phyloP scores from a whole-genome alignment of 1,140 invertebrate species.

The Solenopsis invicta region DNA sequence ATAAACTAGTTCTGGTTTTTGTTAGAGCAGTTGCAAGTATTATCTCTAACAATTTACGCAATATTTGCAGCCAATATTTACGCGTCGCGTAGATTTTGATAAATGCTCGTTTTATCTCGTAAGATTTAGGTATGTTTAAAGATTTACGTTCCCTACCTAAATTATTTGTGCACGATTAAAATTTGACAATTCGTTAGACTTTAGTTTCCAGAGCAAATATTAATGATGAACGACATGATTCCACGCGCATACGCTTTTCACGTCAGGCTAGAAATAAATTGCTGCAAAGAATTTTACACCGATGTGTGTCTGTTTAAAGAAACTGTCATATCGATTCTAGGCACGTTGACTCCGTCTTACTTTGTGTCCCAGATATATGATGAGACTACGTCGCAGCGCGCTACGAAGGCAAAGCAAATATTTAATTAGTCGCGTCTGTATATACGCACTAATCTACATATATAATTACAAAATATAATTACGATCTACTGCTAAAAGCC shows the following conservation, averaged over 20 bases:
- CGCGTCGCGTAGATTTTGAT: not conserved
- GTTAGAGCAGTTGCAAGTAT: not conserved
- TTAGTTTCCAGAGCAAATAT: slow-evolving; percentile 17
- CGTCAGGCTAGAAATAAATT: not conserved
- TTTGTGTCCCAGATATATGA: slow-evolving; percentile 10
- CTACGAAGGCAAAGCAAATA: slow-evolving; percentile 31
- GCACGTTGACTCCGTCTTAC: not conserved
- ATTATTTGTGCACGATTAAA: slow-evolving; percentile 5
- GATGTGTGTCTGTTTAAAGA: not conserved
- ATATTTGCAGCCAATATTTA: not conserved
- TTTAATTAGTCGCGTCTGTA: slow-evolving; percentile 45
- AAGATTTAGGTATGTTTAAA: slow-evolving; percentile 20
- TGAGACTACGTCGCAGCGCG: not conserved
- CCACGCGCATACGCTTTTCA: not conserved
- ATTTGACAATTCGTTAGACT: slow-evolving; percentile 10
- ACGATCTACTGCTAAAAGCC: not conserved
- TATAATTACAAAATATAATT: slow-evolving; percentile 46
- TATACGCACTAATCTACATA: slow-evolving; percentile 17
- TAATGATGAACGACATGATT: not conserved
- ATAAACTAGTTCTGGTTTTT: not conserved
- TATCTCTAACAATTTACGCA: slow-evolving; percentile 18
- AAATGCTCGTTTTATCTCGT: slow-evolving; percentile 11
- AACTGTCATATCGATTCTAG: slow-evolving; percentile 17
- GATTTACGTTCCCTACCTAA: not conserved
- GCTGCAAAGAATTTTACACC: not conserved